Evolutionary conservation across 2,113 vertebrate species (phyloP), one percentile per base, ranked within the genome.

Genomic region (Chlorodrepanis virens): DNA sequence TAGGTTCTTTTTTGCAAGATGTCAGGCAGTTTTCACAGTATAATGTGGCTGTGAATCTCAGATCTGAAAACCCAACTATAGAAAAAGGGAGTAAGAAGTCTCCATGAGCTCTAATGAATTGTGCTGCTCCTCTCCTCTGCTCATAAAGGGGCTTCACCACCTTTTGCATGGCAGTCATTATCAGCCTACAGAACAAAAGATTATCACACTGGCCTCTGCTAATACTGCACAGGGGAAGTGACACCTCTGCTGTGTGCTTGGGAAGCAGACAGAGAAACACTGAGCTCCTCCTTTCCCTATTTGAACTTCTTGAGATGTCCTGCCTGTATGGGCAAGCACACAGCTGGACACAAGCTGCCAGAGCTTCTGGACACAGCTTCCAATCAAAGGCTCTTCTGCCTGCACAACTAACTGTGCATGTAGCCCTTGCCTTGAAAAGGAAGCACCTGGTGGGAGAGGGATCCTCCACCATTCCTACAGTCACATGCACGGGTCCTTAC

Each of bases 11-110:
- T 88, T 79, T 72, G 25, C 70, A 69, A 88, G 61, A 88, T 27
- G 29, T 83, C 90, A 95, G n/a, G 85, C 86, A 93, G 67, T 44
- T 88, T 93, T 93, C 70, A 83, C 56, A 86, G 67, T 16, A 74
- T 16, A 40, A 88, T 50, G 50, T 24, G 52, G 9, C 78, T 71
- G 53, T 79, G 56, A 93, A 89, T 84, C 12, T 56, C 6, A 0
- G 53, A 82, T n/a, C 44, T 71, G 63, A 92, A 92, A 95, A 72
- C 8, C 8, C 50, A 88, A 0, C 40, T 45, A 69, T 0, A 83
- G 24, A 64, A 44, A 35, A 2, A 65, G 5, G 31, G 23, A 87
- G 37, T 6, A 5, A 65, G 23, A 91, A 84, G 72, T 20, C 37
- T 63, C 81, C 47, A 59, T 9, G 13, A 84, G 33, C 42, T 70